Percentiles rank a stretch among this genome's conserved stretches.
Evolutionary conservation across 2,888 invertebrate genomes (phyloP).

Genomic region (Drosophila basisetae): DNA sequence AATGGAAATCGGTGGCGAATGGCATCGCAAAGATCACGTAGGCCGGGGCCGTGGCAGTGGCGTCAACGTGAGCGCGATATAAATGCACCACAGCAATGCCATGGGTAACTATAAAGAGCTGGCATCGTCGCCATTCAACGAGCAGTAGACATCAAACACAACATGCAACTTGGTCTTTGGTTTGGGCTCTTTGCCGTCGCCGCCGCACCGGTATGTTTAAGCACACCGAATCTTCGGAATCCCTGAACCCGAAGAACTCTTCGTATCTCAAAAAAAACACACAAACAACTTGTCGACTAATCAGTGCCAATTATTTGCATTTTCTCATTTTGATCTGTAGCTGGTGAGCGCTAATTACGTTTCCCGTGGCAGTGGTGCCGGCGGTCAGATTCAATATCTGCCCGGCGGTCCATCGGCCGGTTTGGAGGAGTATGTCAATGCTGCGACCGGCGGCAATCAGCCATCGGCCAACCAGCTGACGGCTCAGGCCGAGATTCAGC

Average conservation of each 20-base stretch:
- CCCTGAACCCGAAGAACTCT: not conserved
- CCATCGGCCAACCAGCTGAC: constrained; percentile 66
- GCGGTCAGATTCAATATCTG: constrained; percentile 50
- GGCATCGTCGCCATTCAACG: constrained; percentile 46
- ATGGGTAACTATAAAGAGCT: constrained; percentile 72
- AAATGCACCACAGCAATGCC: constrained; percentile 37
- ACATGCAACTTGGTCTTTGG: constrained; percentile 81
- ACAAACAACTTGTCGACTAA: constrained; percentile 6
- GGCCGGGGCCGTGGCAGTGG: constrained; percentile 48
- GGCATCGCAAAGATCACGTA: constrained; percentile 70
- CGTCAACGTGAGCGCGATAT: constrained; percentile 61
- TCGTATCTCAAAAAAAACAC: not conserved
- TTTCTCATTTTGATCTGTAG: constrained; percentile 29
- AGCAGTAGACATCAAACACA: constrained; percentile 69
- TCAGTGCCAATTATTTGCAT: constrained; percentile 4
- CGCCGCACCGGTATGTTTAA: constrained; percentile 81
- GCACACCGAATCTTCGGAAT: not conserved
- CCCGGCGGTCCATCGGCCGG: constrained; percentile 59
- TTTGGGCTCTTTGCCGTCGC: constrained; percentile 81
- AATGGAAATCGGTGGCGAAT: constrained; percentile 64
- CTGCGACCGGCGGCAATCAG: constrained; percentile 67
- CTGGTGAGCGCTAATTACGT: constrained; percentile 72
- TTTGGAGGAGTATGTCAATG: constrained; percentile 80
- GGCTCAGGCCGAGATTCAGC: constrained; percentile 76
- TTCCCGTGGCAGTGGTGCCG: constrained; percentile 26